Percentiles rank a stretch among this genome's conserved stretches.
Evolutionary conservation across 2,113 vertebrate genomes (phyloP).

Genomic region (Holacanthus passer): DNA sequence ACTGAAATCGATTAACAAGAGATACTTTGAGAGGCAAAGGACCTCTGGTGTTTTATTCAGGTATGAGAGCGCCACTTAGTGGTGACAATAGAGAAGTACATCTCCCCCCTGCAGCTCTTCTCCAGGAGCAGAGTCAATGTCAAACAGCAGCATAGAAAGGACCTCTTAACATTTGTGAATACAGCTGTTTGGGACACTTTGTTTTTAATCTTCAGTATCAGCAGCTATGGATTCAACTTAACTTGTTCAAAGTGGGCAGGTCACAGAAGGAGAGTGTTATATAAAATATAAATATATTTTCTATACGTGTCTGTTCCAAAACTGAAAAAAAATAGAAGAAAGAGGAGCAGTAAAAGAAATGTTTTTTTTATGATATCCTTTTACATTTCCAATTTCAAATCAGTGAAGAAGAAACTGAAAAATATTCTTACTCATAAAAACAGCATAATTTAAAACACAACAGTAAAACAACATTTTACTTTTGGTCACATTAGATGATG

Average conservation of each 20-base stretch:
- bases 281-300: no score
- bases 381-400: neutral
- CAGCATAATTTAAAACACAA: no score
- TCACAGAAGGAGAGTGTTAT: no score
- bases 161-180: neutral
- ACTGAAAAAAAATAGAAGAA: neutral
- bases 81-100: conserved; percentile 23
- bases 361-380: neutral
- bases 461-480: neutral
- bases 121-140: neutral
- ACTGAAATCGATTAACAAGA: neutral
- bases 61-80: conserved; percentile 34
- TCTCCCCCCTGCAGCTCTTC: no score
- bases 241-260: no score
- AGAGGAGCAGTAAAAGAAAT: neutral
- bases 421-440: neutral
- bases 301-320: no score
- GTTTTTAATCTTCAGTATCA: neutral
- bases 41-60: neutral
- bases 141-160: neutral
- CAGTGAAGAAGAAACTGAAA: neutral
- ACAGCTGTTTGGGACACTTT: neutral
- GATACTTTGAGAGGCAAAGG: no score
- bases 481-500: neutral
- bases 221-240: no score